Evolutionary conservation across 2,888 invertebrate species (phyloP).

Genomic region (Patella depressa): DNA sequence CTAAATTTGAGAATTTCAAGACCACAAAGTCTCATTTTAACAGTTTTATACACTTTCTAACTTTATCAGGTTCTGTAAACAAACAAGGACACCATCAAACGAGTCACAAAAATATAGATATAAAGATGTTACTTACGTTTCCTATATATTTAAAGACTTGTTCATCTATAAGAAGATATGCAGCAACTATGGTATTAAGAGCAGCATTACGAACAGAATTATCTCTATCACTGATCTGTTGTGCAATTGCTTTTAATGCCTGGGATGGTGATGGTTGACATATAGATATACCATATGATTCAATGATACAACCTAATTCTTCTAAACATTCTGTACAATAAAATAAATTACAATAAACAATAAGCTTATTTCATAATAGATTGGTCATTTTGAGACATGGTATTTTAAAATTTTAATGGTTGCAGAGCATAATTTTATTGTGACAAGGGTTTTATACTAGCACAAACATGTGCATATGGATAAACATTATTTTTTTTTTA

Average conservation of each 20-base stretch:
- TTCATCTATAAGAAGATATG: conserved; percentile 92
- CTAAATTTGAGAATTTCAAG: no score
- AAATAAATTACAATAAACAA: no score
- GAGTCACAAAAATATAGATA: neutral
- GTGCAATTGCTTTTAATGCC: conserved; percentile 90
- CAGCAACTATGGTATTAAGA: conserved; percentile 91
- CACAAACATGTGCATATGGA: no score
- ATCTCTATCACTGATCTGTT: conserved; percentile 95
- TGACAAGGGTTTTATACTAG: no score
- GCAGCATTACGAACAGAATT: conserved; percentile 96
- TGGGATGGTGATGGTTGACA: conserved; percentile 84
- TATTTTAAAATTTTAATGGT: no score
- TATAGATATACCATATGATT: conserved; percentile 86
- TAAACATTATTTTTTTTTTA: no score
- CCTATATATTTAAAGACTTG: conserved; percentile 91
- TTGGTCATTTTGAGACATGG: no score
- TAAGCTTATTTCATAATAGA: no score
- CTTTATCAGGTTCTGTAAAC: no score
- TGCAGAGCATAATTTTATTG: no score
- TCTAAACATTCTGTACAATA: conserved; percentile 85
- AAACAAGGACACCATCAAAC: neutral
- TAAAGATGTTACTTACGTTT: conserved; percentile 75
- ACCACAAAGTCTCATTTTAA: no score
- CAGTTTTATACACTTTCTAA: no score
- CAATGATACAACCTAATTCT: conserved; percentile 88